Conservation (phyloP, 2,888 invertebrate genomes). For the Caenorhabditis drosophilae region DNA sequence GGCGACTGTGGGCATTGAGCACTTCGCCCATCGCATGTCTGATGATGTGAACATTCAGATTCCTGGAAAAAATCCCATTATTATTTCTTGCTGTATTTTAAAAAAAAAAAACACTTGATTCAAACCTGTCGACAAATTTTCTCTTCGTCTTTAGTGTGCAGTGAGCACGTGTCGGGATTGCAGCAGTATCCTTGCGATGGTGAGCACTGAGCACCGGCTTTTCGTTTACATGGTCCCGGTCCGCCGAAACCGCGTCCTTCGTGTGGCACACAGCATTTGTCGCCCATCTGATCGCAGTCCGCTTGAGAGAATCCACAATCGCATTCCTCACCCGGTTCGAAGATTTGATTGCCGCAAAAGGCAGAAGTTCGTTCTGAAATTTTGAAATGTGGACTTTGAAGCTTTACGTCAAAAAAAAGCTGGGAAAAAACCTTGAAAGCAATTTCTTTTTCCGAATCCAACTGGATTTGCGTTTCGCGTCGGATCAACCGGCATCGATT, state of each 20-base stretch:
- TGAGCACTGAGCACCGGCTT: conserved; percentile 69
- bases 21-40: conserved; percentile 70
- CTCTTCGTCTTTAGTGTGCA: conserved; percentile 71
- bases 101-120: background rate
- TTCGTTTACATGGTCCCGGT: conserved; percentile 76
- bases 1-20: conserved; percentile 86
- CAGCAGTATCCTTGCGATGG: conserved; percentile 99
- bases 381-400: no score
- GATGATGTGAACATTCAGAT: conserved; percentile 62
- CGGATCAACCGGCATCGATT: conserved; percentile 62
- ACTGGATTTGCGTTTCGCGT: conserved; percentile 45
- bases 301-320: conserved; percentile 87
- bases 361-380: conserved; percentile 91
- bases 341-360: conserved; percentile 98
- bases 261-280: conserved; percentile 80
- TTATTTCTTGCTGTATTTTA: background rate
- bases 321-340: conserved; percentile 95
- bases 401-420: no score
- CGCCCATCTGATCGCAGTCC: conserved; percentile 78
- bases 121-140: conserved; percentile 68
- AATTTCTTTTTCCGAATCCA: conserved; percentile 83
- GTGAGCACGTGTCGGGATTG: conserved; percentile 80
- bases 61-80: no score
- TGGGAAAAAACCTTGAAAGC: no score
- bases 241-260: conserved; percentile 52